These are phyloP conservation scores for Salmo trutta DNA, from an alignment of 2,797 vertebrate species.

Conservation along the genomic window DNA sequence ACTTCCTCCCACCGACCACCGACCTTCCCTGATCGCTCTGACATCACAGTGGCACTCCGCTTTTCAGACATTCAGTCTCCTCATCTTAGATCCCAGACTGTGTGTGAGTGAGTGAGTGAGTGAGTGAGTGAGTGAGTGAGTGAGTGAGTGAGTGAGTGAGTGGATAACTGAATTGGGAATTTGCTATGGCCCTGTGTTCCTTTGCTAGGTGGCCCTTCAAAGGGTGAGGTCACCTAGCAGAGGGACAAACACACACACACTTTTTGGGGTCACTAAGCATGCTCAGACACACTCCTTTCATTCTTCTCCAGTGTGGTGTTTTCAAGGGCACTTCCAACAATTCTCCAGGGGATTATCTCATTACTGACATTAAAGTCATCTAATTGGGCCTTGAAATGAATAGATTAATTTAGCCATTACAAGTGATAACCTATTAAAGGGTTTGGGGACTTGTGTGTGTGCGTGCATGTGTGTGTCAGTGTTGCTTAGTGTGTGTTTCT, in stretches of 20 bases:
- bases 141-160: too few species aligned
- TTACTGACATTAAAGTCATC: conserved; percentile 60
- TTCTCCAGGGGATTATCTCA: conserved; percentile 51
- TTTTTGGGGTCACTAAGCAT: too few species aligned
- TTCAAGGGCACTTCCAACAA: conserved; percentile 49
- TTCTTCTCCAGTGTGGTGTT: conserved; percentile 12
- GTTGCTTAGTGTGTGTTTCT: not conserved
- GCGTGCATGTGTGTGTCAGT: not conserved
- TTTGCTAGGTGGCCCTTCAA: too few species aligned
- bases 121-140: not conserved
- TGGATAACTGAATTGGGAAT: too few species aligned
- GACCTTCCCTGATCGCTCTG: too few species aligned
- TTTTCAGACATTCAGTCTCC: too few species aligned
- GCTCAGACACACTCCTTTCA: not conserved
- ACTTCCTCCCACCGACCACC: too few species aligned
- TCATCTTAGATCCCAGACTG: not conserved
- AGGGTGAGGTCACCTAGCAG: too few species aligned
- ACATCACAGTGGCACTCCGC: too few species aligned
- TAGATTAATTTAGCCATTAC: conserved; percentile 50
- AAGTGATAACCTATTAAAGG: conserved; percentile 58
- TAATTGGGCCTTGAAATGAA: conserved; percentile 61
- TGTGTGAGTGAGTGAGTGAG: not conserved
- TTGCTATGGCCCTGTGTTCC: too few species aligned
- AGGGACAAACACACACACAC: too few species aligned
- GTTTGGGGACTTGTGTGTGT: conserved; percentile 12